Evolutionary conservation across 1,140 invertebrate genomes (phyloP).

Genomic region (Drosophila ohnishii): DNA sequence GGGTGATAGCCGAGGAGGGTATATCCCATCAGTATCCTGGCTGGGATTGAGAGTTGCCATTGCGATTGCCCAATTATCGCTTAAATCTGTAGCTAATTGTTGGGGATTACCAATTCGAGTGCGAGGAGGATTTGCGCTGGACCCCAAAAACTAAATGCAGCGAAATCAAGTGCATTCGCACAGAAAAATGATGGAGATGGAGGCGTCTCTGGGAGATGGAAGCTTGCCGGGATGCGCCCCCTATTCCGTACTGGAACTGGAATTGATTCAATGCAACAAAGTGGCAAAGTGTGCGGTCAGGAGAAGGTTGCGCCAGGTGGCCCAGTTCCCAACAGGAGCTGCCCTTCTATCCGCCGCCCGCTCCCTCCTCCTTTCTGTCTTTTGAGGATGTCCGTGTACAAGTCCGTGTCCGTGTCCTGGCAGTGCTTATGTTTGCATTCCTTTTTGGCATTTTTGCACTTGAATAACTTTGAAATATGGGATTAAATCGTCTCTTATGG

Average conservation of each 20-base stretch:
- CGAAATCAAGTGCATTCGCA: constrained; percentile 44
- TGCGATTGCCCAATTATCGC: constrained; percentile 56
- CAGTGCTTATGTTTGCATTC: constrained; percentile 81
- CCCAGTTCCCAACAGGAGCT: constrained; percentile 59
- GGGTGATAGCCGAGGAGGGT: background rate
- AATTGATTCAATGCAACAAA: constrained; percentile 65
- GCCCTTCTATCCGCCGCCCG: background rate
- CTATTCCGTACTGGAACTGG: background rate
- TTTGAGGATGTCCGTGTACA: constrained; percentile 47
- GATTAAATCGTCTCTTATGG: constrained; percentile 82
- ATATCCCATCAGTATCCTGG: constrained; percentile 3
- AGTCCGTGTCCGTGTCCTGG: constrained; percentile 56
- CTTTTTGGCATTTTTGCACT: constrained; percentile 82
- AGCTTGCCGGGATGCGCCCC: background rate
- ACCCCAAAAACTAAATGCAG: constrained; percentile 41
- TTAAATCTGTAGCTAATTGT: constrained; percentile 52
- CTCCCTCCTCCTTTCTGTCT: constrained; percentile 4
- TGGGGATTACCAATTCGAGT: constrained; percentile 39
- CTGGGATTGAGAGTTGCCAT: constrained; percentile 6
- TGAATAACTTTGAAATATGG: constrained; percentile 82
- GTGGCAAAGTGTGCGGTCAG: constrained; percentile 59
- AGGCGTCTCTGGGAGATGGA: constrained; percentile 9
- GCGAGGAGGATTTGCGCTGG: background rate
- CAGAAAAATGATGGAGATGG: constrained; percentile 36
- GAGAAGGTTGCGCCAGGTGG: constrained; percentile 62